Base-by-base conservation (phyloP, 2,888 invertebrate genomes). In the Sclerodermus sp. region DNA sequence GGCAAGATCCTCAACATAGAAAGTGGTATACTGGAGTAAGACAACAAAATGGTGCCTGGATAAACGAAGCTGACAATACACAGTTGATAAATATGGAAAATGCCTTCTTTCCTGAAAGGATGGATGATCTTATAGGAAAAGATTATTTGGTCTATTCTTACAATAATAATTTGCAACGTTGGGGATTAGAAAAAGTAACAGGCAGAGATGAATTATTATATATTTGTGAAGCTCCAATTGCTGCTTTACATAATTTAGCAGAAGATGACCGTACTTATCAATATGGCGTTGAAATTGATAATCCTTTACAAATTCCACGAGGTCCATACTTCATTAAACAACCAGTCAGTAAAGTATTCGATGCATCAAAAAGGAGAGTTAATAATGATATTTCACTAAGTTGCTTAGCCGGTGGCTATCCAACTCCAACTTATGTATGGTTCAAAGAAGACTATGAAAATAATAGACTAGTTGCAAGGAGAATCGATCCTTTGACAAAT, bases 301-400 rank as follows among this genome's bases (percentile, higher is more conserved):
- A 96, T 77, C 88, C 89, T 0, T 85, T 86, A 53, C 85, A 86
- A 67, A 87, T 96, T 60, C 93, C 93, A 0, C 82, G 89, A 61
- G 96, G 96, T 0, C 97, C 97, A 2, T 90, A 85, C 70, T 95
- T 97, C 71, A 87, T 90, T 8, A 87, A 87, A 66, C 91, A 96
- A 73, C 96, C 96, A 0, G 82, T 82, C 12, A 87, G 90, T 71
- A 89, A 87, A 14, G 90, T 92, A 12, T 93, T 91, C 79, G 95
- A 95, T 79, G 85, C 89, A 8, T 85, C 88, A 9, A 85, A 85
- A 65, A 84, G 86, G 58, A 85, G 85, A 57, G 74, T 84, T 42
- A 82, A 82, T 14, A 90, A 92, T 72, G 89, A 91, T 79, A 86
- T 93, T 0, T 84, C 88, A 8, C 76, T 96, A 9, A 88, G 87